phyloP scores from a whole-genome alignment of 1,140 invertebrate species.

The Ceratina japonica region DNA sequence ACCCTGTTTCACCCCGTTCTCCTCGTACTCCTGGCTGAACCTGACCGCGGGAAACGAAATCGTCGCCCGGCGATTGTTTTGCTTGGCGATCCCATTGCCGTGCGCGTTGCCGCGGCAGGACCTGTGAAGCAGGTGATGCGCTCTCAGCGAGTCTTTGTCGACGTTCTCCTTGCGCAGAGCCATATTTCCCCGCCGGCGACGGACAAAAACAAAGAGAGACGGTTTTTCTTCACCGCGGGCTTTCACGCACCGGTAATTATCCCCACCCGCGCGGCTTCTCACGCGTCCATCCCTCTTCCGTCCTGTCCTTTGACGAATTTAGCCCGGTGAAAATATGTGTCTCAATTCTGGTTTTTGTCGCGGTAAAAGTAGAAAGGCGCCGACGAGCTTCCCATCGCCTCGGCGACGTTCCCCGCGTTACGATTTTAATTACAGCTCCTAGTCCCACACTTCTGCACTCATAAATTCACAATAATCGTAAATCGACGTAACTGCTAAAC shows the following conservation, averaged over 20 bases:
- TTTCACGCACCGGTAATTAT: not conserved
- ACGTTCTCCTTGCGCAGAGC: constrained; percentile 80
- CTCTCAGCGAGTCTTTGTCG: constrained; percentile 68
- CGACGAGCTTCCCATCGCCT: too few relatives aligned
- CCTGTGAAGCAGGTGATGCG: constrained; percentile 82
- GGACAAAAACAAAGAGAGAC: too few relatives aligned
- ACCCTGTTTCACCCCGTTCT: not conserved
- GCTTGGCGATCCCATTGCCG: constrained; percentile 82
- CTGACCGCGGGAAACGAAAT: constrained; percentile 24
- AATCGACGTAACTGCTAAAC: too few relatives aligned
- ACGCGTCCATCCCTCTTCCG: not conserved
- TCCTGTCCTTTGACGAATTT: not conserved
- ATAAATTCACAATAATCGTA: too few relatives aligned
- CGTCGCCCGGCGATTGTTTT: constrained; percentile 55
- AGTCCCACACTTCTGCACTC: too few relatives aligned
- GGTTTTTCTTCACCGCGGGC: not conserved
- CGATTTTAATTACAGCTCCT: too few relatives aligned
- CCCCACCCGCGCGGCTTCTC: too few relatives aligned
- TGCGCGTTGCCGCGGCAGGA: constrained; percentile 86
- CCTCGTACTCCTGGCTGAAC: not conserved
- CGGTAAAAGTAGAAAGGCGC: not conserved
- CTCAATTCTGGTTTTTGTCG: not conserved
- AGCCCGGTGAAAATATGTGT: not conserved
- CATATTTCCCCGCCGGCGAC: constrained; percentile 59
- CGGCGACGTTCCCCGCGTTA: too few relatives aligned